Evolutionary conservation across 2,888 invertebrate species (phyloP), one percentile per base, ranked within the genome.

Genomic region (Apamea epomidion): DNA sequence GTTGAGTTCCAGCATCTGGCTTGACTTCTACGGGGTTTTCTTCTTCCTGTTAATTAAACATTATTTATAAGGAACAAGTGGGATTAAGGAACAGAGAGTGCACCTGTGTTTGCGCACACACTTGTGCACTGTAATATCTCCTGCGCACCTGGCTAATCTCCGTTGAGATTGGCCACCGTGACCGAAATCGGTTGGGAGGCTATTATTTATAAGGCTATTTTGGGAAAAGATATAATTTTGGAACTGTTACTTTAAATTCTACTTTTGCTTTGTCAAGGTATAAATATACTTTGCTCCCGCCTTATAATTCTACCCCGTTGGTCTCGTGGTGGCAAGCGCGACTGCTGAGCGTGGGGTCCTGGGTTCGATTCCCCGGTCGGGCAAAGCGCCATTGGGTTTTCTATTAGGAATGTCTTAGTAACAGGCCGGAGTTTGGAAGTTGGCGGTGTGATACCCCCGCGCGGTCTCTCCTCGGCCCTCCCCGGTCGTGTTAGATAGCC

Each of bases 31-130:
- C 29, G 1, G 58, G 16, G 10, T 76, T 73, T 54, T 62, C 73
- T 80, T 91, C 88, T 80, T 92, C 92, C 91, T 92, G 67, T 67
- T 65, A 5, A 69, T 58, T n/a, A 37, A 75, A 8, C 32, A 18
- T 37, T 64, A 51, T 32, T 60, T 32, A 74, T 12, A 62, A n/a
- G 5, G 7, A 42, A 42, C 42, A 42, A 42, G 42, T 32, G 42
- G 42, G 42, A 7, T 42, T 42, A 42, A 42, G 7, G 42, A 42
- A 42, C 42, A 42, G 7, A 42, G 42, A 42, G 42, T 42, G 42
- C 42, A 37, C 37, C 37, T 37, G 37, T 37, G 37, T 37, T 37
- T 37, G 37, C 37, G 37, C 37, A 58, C 12, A 25, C 12, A 4
- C 25, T 58, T 58, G 25, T 25, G 58, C 58, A 58, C 25, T 10